Evolutionary conservation across 1,140 invertebrate genomes (phyloP), one percentile per base, ranked within the genome.

Genomic region (Papilio polyxenes): DNA sequence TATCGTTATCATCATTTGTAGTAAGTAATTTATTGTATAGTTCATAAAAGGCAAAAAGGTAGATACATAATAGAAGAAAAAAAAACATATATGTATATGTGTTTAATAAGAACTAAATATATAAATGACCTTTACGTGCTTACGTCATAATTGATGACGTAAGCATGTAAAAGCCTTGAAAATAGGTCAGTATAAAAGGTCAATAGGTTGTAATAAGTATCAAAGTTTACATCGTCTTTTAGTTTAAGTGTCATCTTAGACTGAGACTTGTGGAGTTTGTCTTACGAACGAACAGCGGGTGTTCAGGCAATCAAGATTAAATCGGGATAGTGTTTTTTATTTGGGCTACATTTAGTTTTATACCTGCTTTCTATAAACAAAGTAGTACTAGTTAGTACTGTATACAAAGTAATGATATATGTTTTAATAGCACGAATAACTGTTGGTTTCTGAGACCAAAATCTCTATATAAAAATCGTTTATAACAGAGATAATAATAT

Each of bases 191-290:
- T 72, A 44, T 44, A 40, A 9, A 65, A 72, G 65, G 65, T 72
- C 31, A 72, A 72, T 37, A 40, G 65, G 5, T 65, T 65, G 20
- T 40, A 72, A 72, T 72, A 37, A 65, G 20, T 23, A 10, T 31
- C 65, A 40, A 72, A 72, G 65, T 72, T 72, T 72, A 37, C 65
- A 72, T 37, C 65, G 65, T 40, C 65, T 72, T 23, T 72, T 72
- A 72, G 23, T 20, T 17, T 31, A 72, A 72, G 65, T 15, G 15
- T 31, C 65, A 13, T 72, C 65, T 72, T 72, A 37, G 65, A 72
- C 20, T 65, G 10, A 23, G 62, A 65, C 23, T 23, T 65, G 62
- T 65, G 23, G 23, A 40, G 65, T 72, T 72, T 72, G 31, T 40
- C 31, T 40, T 40, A 72, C 31, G 37, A 72, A 72, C 65, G 65